Conservation (phyloP, 2,888 invertebrate genomes). For the Patella pellucida region DNA sequence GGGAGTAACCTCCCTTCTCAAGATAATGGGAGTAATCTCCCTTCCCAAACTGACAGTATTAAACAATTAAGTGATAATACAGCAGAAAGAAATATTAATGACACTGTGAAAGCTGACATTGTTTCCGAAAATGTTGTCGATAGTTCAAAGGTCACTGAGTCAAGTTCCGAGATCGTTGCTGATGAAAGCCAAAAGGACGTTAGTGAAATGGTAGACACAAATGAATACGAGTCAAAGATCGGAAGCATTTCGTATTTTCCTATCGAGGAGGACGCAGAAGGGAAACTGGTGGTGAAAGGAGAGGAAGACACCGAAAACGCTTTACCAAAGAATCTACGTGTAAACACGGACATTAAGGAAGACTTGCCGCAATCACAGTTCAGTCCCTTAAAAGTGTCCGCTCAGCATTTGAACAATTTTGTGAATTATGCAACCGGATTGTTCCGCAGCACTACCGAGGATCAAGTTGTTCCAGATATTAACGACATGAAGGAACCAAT, state of each 20-base stretch:
- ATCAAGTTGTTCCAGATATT: slow-evolving; percentile 46
- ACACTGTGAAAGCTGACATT: slow-evolving; percentile 3
- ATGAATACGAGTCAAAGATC: slow-evolving; percentile 31
- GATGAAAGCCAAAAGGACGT: slow-evolving; percentile 15
- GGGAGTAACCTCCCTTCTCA: too few relatives aligned
- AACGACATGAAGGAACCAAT: slow-evolving; percentile 34
- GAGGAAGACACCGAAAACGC: slow-evolving; percentile 23
- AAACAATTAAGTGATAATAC: slow-evolving; percentile 4
- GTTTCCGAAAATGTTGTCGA: slow-evolving; percentile 5
- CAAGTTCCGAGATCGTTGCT: slow-evolving; percentile 7
- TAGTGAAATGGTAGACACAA: slow-evolving; percentile 10
- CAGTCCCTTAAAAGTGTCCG: slow-evolving; percentile 53
- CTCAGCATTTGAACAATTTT: slow-evolving; percentile 74
- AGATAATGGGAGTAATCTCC: neutral
- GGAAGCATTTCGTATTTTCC: slow-evolving; percentile 52
- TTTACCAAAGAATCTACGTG: slow-evolving; percentile 14
- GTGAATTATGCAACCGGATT: slow-evolving; percentile 96
- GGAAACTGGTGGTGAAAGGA: slow-evolving; percentile 18
- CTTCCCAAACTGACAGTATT: slow-evolving; percentile 12
- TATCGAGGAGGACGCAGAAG: slow-evolving; percentile 37
- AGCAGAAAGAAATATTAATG: slow-evolving; percentile 10
- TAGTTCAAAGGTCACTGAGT: slow-evolving; percentile 6
- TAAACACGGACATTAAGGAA: neutral
- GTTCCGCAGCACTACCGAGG: slow-evolving; percentile 74
- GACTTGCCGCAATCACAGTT: slow-evolving; percentile 39